These are phyloP conservation scores for Hydraecia micacea DNA, from an alignment of 2,888 invertebrate species.

Conservation along the genomic window DNA sequence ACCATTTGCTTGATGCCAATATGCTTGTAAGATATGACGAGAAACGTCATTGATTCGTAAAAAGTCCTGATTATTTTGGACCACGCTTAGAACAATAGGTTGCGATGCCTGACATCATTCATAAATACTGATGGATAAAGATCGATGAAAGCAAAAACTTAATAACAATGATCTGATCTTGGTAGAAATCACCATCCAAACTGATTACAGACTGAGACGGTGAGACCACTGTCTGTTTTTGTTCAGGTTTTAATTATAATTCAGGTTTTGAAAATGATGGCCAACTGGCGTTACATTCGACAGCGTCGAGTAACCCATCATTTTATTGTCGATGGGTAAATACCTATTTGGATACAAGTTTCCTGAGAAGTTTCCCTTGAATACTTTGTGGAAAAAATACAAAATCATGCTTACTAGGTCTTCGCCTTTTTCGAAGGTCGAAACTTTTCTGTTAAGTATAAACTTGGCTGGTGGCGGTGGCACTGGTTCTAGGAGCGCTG, in stretches of 20 bases:
- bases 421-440: not conserved
- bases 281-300: not conserved
- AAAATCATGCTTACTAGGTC: constrained; percentile 1
- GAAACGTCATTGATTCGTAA: too few relatives aligned
- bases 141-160: not conserved
- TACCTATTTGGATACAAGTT: not conserved
- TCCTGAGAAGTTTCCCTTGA: not conserved
- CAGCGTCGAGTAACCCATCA: not conserved
- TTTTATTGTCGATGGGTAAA: not conserved
- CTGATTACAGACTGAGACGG: not conserved
- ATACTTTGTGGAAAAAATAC: not conserved
- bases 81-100: too few relatives aligned
- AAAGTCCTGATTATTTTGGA: too few relatives aligned
- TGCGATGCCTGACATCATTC: not conserved
- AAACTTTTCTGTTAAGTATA: too few relatives aligned
- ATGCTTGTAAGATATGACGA: too few relatives aligned
- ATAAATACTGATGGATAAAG: not conserved
- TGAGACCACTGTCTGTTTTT: not conserved
- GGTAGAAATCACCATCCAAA: not conserved
- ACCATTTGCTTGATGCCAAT: too few relatives aligned
- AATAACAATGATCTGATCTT: not conserved
- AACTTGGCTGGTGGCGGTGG: not conserved
- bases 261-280: not conserved
- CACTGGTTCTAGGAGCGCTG: not conserved
- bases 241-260: not conserved